Evolutionary conservation across 1,140 invertebrate species (phyloP), one percentile per base, ranked within the genome.

Genomic region (Zeugodacus cucurbitae): DNA sequence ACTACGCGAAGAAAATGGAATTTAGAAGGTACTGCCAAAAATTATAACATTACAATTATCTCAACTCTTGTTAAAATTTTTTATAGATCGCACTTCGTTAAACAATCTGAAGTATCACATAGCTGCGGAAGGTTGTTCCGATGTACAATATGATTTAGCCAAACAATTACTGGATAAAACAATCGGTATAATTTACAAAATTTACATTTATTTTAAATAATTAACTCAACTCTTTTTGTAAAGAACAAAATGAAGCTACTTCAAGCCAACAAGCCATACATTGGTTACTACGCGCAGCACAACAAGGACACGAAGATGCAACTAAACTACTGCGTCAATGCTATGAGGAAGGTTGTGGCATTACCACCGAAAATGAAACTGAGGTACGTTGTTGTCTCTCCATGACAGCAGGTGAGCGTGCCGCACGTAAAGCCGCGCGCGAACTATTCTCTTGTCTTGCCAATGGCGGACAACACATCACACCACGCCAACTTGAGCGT

Each of bases 251-350:
- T 88, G 37, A 87, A 91, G 89, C 95, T 89, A 94, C 94, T 59
- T 94, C 95, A 70, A 94, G 94, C 89, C 94, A 95, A 89, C 94
- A 95, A 88, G 98, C 97, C 0, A 95, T 98, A 59, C 96, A 97
- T 90, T 98, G 98, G 98, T 92, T 99, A 8, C 96, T 98, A 22
- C 96, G 96, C 93, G 97, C 98, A 1, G 98, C 97, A 0, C 96
- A 98, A 91, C 97, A 98, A 93, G 98, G 97, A 3, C 97, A 98
- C 92, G 95, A 96, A 89, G 97, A 98, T 92, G 97, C 98, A 5
- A 97, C 97, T 34, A 95, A 96, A 87, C 94, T 98, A 90, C 94
- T 99, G 48, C 95, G 95, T 90, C 95, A 97, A 93, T 98, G 97
- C 93, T 95, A 97, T 59, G 95, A 96, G 37, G 96, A 95, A 44